These are phyloP conservation scores for Morinoia aosen DNA, from an alignment of 2,888 invertebrate genomes.

Conservation along the genomic window DNA sequence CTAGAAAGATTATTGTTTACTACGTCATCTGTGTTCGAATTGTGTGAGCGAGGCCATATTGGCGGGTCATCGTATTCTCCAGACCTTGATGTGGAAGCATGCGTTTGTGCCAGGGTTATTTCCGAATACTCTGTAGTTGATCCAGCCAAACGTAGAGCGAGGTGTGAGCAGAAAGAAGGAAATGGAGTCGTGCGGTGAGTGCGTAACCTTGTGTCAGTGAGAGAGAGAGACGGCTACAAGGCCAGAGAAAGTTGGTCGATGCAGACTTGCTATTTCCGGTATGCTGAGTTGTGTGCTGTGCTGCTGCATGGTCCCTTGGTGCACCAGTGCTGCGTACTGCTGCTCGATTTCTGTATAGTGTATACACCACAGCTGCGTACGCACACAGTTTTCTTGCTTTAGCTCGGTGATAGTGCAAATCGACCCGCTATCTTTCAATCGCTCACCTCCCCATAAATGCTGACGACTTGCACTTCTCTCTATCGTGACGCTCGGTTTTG, in stretches of 20 bases:
- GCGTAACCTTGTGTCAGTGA: conserved; percentile 17
- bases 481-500: background rate
- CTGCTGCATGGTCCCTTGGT: background rate
- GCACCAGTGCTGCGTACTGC: conserved; percentile 3
- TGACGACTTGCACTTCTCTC: background rate
- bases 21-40: background rate
- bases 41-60: conserved; percentile 4
- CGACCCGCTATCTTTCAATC: background rate
- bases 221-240: conserved; percentile 2
- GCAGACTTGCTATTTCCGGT: conserved; percentile 12
- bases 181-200: conserved; percentile 17
- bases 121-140: conserved; percentile 3
- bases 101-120: conserved; percentile 9
- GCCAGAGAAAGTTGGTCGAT: conserved; percentile 17
- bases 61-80: conserved; percentile 1
- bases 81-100: conserved; percentile 12
- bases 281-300: conserved; percentile 12
- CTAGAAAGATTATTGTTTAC: background rate
- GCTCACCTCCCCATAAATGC: background rate
- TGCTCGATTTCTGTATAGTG: background rate
- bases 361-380: background rate
- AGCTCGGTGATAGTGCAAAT: background rate
- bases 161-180: conserved; percentile 12
- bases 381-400: background rate
- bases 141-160: conserved; percentile 17